These are phyloP conservation scores for Orthosia cruda DNA, from an alignment of 2,888 invertebrate species.

Conservation along the genomic window DNA sequence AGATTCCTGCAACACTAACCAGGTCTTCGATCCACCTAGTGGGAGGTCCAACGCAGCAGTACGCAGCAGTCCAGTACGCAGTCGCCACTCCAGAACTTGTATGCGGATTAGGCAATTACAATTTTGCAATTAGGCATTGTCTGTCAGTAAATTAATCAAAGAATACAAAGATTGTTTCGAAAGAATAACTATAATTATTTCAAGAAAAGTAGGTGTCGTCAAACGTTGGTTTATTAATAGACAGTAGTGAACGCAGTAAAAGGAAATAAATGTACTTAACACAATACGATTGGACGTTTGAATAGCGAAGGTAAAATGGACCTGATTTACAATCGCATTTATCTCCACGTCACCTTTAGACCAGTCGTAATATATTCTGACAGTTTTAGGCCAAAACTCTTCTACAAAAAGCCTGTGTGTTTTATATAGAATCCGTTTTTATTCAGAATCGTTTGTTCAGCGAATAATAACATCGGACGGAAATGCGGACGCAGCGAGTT, in stretches of 20 bases:
- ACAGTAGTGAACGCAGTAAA: neutral
- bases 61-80: too few species aligned
- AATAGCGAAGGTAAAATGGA: slow-evolving; percentile 9
- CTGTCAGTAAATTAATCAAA: too few species aligned
- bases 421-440: slow-evolving; percentile 35
- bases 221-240: neutral
- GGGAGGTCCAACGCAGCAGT: too few species aligned
- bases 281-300: slow-evolving; percentile 5
- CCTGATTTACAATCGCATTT: slow-evolving; percentile 33
- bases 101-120: too few species aligned
- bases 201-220: neutral
- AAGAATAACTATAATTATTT: neutral
- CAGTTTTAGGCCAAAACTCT: slow-evolving; percentile 41
- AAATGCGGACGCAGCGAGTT: slow-evolving; percentile 39
- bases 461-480: slow-evolving; percentile 49
- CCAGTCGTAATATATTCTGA: slow-evolving; percentile 29
- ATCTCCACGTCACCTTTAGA: slow-evolving; percentile 25
- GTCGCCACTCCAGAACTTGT: too few species aligned
- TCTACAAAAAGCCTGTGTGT: slow-evolving; percentile 40
- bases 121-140: too few species aligned
- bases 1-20: too few species aligned
- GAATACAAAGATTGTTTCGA: neutral
- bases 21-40: too few species aligned
- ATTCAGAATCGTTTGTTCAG: slow-evolving; percentile 50
- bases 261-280: slow-evolving; percentile 7